phyloP scores from a whole-genome alignment of 2,888 invertebrate species.

The Mesorhabditis belari region DNA sequence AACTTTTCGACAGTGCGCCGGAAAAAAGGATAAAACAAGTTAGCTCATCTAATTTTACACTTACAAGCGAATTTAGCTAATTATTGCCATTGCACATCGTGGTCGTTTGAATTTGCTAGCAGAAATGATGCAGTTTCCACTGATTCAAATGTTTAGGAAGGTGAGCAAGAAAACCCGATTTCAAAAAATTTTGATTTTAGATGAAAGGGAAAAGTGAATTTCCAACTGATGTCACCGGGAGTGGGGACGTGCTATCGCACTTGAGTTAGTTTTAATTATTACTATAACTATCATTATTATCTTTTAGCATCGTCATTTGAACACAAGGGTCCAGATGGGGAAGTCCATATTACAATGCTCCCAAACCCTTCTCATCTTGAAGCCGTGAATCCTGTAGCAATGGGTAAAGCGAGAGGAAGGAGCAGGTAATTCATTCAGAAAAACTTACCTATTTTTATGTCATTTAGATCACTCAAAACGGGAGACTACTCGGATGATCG shows the following conservation, averaged over 20 bases:
- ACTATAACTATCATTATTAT: background rate
- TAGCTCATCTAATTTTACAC: background rate
- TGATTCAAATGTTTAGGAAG: constrained; percentile 80
- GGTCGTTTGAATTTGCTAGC: constrained; percentile 82
- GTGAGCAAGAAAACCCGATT: constrained; percentile 33
- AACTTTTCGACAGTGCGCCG: constrained; percentile 38
- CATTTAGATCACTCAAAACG: constrained; percentile 57
- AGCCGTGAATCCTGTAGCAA: constrained; percentile 86
- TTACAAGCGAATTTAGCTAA: constrained; percentile 43
- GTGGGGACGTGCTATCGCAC: constrained; percentile 88
- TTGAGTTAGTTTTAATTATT: constrained; percentile 63
- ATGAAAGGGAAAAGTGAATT: constrained; percentile 81
- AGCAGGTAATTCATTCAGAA: too few species aligned
- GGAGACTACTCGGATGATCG: constrained; percentile 68
- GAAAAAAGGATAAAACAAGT: constrained; percentile 39
- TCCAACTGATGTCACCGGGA: constrained; percentile 68
- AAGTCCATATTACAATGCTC: constrained; percentile 73
- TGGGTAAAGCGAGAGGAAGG: constrained; percentile 72
- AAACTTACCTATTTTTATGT: too few species aligned
- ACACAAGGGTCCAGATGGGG: constrained; percentile 53
- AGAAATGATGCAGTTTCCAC: constrained; percentile 74
- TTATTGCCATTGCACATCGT: constrained; percentile 85
- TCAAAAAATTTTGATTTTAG: constrained; percentile 11
- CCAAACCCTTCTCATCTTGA: constrained; percentile 93
- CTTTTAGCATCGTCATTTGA: constrained; percentile 70